Evolutionary conservation across 1,140 invertebrate genomes (phyloP).

Genomic region (Heliconius congener): DNA sequence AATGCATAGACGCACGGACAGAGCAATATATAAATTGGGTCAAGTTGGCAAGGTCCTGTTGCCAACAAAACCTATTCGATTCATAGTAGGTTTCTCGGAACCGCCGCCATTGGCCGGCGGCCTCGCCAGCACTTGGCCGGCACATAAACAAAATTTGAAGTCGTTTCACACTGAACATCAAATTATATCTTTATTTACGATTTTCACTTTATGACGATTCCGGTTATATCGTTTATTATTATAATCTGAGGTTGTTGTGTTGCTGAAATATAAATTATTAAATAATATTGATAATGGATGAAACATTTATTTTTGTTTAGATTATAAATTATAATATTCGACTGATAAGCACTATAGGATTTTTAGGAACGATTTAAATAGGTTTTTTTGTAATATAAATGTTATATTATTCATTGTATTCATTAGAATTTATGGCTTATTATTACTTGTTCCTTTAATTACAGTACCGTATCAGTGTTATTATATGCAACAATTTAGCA

Average conservation of each 20-base stretch:
- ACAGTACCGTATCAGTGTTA: too few species aligned
- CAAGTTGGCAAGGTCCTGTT: constrained; percentile 30
- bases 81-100: constrained; percentile 31
- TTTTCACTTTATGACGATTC: constrained; percentile 2
- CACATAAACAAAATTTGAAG: constrained; percentile 15
- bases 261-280: not conserved
- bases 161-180: constrained; percentile 2
- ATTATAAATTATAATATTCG: not conserved
- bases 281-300: not conserved
- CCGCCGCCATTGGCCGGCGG: constrained; percentile 19
- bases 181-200: constrained; percentile 13
- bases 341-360: not conserved
- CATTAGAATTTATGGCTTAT: not conserved
- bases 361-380: not conserved
- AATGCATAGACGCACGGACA: not conserved
- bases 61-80: constrained; percentile 31
- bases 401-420: not conserved
- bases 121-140: constrained; percentile 25
- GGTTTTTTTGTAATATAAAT: not conserved
- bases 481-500: too few species aligned
- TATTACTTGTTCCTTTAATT: not conserved
- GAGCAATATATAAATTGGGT: constrained; percentile 21
- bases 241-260: not conserved
- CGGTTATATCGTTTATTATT: not conserved
- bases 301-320: not conserved